A percentile compares a stretch with the other conserved stretches of the same genome.
phyloP scores from a whole-genome alignment of 2,888 invertebrate species.

The Folsomia candida region DNA sequence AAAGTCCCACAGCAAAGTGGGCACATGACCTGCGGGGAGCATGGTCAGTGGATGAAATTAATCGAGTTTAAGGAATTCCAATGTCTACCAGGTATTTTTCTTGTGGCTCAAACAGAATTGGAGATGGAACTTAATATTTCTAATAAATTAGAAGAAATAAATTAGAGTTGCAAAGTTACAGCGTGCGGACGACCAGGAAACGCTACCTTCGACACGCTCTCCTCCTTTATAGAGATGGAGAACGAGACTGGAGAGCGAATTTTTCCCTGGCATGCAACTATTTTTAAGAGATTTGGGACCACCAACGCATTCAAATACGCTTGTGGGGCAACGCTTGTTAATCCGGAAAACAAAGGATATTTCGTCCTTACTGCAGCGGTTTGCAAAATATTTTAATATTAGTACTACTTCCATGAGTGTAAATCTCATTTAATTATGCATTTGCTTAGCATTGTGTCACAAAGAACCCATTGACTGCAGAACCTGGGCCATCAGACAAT shows the following conservation, averaged over 20 bases:
- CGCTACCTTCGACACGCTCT: slow-evolving; percentile 35
- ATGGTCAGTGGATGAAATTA: slow-evolving; percentile 31
- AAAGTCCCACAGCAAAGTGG: slow-evolving; percentile 32
- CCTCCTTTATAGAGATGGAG: slow-evolving; percentile 39
- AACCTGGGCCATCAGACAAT: slow-evolving; percentile 22
- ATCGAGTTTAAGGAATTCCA: slow-evolving; percentile 31
- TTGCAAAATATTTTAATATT: too few species aligned
- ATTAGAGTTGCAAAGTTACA: neutral
- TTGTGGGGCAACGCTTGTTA: slow-evolving; percentile 41
- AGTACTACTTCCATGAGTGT: too few species aligned
- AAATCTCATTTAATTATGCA: neutral
- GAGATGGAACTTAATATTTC: too few species aligned
- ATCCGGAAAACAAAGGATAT: slow-evolving; percentile 39
- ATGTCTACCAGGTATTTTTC: slow-evolving; percentile 32
- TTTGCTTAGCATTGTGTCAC: slow-evolving; percentile 37
- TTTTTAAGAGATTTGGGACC: slow-evolving; percentile 36
- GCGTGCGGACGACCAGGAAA: slow-evolving; percentile 39
- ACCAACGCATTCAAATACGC: slow-evolving; percentile 27
- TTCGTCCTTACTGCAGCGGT: slow-evolving; percentile 34
- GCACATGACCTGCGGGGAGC: slow-evolving; percentile 31
- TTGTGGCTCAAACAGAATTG: neutral
- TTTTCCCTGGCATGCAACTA: slow-evolving; percentile 43
- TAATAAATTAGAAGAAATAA: neutral
- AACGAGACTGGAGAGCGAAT: slow-evolving; percentile 35
- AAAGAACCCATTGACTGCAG: slow-evolving; percentile 28